These are phyloP conservation scores for Tipula lateralis DNA, from an alignment of 2,888 invertebrate species.

Conservation along the genomic window DNA sequence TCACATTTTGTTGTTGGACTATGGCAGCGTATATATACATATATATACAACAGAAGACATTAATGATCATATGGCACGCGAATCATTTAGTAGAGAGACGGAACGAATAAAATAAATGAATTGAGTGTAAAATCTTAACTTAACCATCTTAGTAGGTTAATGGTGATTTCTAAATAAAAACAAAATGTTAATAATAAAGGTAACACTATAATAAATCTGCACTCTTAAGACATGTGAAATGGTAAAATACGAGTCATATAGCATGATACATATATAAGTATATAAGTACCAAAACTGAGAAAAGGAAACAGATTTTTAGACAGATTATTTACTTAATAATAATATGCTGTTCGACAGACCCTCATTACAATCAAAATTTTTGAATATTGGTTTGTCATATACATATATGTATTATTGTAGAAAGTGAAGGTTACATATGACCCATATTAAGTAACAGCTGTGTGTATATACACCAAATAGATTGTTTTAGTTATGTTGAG, in stretches of 20 bases:
- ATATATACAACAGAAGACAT: neutral
- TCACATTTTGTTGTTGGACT: neutral
- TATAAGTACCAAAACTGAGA: neutral
- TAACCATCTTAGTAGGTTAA: slow-evolving; percentile 24
- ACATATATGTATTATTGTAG: neutral
- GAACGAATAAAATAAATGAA: neutral
- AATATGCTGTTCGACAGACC: neutral
- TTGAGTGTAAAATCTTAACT: neutral
- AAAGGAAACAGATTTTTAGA: neutral
- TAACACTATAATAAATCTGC: neutral
- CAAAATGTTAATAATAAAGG: neutral
- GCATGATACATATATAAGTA: neutral
- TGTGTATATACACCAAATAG: neutral
- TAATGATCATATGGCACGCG: slow-evolving; percentile 19
- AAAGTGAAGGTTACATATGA: slow-evolving; percentile 1
- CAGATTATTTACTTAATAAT: neutral
- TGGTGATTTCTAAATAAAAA: neutral
- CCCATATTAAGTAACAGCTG: slow-evolving; percentile 1
- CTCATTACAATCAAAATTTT: neutral
- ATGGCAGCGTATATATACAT: neutral
- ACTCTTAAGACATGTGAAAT: neutral
- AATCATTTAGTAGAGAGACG: slow-evolving; percentile 14
- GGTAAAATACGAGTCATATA: neutral
- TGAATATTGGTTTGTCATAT: neutral
- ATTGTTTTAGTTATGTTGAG: neutral